Evolutionary conservation across 2,888 invertebrate genomes (phyloP).

Genomic region (Andrena dorsata): DNA sequence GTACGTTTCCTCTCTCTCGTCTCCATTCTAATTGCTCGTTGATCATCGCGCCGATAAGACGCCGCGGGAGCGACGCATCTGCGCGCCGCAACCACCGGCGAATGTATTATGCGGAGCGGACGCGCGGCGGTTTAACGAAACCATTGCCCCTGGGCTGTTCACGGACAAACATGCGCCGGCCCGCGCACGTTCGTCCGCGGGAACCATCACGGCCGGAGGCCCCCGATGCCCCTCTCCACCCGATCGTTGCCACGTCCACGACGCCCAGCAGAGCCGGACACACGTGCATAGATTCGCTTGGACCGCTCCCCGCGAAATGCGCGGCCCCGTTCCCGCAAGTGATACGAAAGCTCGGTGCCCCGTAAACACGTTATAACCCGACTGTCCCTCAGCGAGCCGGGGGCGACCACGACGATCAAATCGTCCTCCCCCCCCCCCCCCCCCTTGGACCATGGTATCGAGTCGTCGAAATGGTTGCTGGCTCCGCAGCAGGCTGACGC

Average conservation of each 20-base stretch:
- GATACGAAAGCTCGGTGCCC: slow-evolving; percentile 20
- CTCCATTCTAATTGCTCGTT: slow-evolving; percentile 12
- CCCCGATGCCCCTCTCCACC: background rate
- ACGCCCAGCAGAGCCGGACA: slow-evolving; percentile 22
- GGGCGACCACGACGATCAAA: no score
- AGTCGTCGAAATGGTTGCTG: slow-evolving; percentile 20
- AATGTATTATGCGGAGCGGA: slow-evolving; percentile 22
- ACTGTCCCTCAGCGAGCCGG: no score
- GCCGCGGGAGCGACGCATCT: background rate
- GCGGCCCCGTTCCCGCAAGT: slow-evolving; percentile 32
- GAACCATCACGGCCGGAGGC: background rate
- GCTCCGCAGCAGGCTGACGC: background rate
- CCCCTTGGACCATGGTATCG: slow-evolving; percentile 5
- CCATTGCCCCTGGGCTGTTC: no score
- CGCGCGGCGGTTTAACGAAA: background rate
- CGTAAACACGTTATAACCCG: slow-evolving; percentile 45
- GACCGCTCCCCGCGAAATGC: slow-evolving; percentile 35
- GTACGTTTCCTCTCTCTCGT: slow-evolving; percentile 31
- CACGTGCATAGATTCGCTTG: background rate
- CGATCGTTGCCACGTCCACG: slow-evolving; percentile 51
- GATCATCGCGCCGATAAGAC: slow-evolving; percentile 8
- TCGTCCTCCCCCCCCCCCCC: no score
- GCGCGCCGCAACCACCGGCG: slow-evolving; percentile 25
- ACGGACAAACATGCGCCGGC: background rate
- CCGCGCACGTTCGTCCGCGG: slow-evolving; percentile 1